Evolutionary conservation across 2,113 vertebrate species (phyloP), one percentile per base, ranked within the genome.

Genomic region (Lagopus leucura): DNA sequence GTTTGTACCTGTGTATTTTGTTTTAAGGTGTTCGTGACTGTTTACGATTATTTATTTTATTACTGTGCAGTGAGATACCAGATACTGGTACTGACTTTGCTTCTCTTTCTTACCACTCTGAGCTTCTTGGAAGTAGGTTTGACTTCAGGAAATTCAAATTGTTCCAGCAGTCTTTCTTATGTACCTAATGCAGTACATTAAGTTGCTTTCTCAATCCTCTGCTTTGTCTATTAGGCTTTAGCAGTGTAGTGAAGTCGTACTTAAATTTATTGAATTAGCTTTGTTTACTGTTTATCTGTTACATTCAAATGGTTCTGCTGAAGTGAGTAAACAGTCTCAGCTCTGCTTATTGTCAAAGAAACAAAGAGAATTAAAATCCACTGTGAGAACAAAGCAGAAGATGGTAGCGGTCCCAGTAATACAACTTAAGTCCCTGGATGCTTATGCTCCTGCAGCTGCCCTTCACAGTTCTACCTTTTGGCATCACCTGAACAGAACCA

Each of bases 1-100:
- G 2, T 36, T 32, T 83, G 42, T 88, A 40, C 69, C 77, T 40
- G 18, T 60, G 42, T 54, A 25, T 80, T 88, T 77, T n/a, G 30
- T 32, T 92, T 78, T 52, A 34, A 91, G 84, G 50, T 61, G 74
- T 76, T 96, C 73, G 25, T 76, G 48, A 48, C 48, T 80, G 71
- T 70, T 93, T 81, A 67, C 24, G 61, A 80, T 40, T 27, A 28
- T 88, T 82, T 81, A 20, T 55, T 93, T 84, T 47, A 74, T 86
- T 80, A 38, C 57, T 65, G 18, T 42, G 27, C 40, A 45, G 45
- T 0, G 1, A 94, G 21, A 58, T 32, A 34, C 43, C 43, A 32
- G 21, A 40, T 52, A 43, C 36, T 57, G 87, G 77, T 75, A 24
- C 36, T 72, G 48, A 43, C n/a, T 76, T 76, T 22, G 36, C 27